A percentile compares a stretch with the other conserved stretches of the same genome.
Evolutionary conservation across 2,113 vertebrate species (phyloP).

Genomic region (Cheilinus undulatus): DNA sequence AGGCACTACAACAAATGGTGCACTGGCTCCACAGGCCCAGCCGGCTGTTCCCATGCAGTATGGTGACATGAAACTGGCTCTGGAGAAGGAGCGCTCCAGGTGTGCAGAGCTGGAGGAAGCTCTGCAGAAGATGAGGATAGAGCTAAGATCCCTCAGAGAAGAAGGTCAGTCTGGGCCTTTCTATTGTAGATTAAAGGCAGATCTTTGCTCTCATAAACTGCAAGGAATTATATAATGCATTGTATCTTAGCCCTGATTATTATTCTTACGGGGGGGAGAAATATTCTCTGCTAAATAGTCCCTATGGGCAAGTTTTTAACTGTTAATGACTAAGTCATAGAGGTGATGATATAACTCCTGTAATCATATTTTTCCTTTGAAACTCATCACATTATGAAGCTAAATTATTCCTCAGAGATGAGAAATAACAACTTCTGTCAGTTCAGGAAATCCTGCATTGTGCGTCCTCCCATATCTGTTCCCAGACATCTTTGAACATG

Average conservation of each 20-base stretch:
- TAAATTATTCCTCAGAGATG: neutral
- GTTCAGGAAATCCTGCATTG: neutral
- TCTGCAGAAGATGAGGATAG: slow-evolving; percentile 97
- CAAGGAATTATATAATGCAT: neutral
- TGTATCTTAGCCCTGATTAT: no score
- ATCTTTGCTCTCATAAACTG: neutral
- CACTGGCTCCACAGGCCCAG: slow-evolving; percentile 61
- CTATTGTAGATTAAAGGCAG: neutral
- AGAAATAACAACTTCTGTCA: neutral
- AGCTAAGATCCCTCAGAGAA: slow-evolving; percentile 94
- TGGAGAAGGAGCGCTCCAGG: slow-evolving; percentile 97
- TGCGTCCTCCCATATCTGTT: slow-evolving; percentile 12
- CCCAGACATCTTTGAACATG: slow-evolving; percentile 23
- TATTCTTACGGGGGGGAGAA: neutral
- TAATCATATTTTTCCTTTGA: neutral
- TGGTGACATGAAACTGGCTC: slow-evolving; percentile 95
- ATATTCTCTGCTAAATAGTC: neutral
- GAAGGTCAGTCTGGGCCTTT: slow-evolving; percentile 86
- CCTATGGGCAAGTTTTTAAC: neutral
- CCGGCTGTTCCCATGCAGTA: slow-evolving; percentile 93
- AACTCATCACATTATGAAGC: neutral
- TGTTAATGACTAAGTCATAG: neutral
- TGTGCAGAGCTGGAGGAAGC: slow-evolving; percentile 96
- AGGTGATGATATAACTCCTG: neutral
- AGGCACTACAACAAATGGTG: slow-evolving; percentile 78